phyloP scores from a whole-genome alignment of 1,140 invertebrate species.

The Bombyx mori region ASM3026992v2 NC_085120.1:2871501-2872000 shows the following conservation, averaged over 20 bases:
- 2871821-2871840: not conserved
- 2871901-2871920: too few species aligned
- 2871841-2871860: not conserved
- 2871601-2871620: too few species aligned
- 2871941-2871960: too few species aligned
- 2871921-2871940: too few species aligned
- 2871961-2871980: too few species aligned
- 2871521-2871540: too few species aligned
- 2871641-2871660: slow-evolving; percentile 37
- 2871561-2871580: too few species aligned
- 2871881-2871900: too few species aligned
- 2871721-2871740: slow-evolving; percentile 74
- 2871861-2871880: not conserved
- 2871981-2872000: too few species aligned
- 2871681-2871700: slow-evolving; percentile 36
- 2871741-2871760: slow-evolving; percentile 75
- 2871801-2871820: slow-evolving; percentile 45
- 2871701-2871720: slow-evolving; percentile 36
- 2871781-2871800: slow-evolving; percentile 78
- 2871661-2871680: slow-evolving; percentile 35
- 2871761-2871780: slow-evolving; percentile 78
- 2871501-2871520: too few species aligned
- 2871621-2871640: not conserved
- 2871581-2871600: too few species aligned
- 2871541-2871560: too few species aligned